Evolutionary conservation across 92 coral and sea anemone genomes (phyloP).

Genomic region (Siderastrea siderea): DNA sequence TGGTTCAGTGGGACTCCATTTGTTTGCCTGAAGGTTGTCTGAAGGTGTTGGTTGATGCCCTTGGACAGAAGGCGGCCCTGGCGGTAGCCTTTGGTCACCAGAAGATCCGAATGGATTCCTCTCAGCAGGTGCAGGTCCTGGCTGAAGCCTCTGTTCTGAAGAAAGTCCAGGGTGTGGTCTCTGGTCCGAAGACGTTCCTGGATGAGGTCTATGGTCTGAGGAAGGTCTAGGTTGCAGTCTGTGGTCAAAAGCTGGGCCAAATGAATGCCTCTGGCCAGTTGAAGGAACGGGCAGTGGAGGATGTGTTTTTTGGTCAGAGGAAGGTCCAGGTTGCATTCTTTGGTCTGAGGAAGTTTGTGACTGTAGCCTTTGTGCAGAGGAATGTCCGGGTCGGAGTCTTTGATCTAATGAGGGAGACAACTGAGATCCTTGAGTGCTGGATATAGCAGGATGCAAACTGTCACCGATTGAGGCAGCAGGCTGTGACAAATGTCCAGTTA

Average conservation of each 20-base stretch:
- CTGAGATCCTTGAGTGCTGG: slow-evolving; percentile 14
- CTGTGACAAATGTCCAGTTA: not conserved
- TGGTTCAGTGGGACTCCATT: slow-evolving; percentile 39
- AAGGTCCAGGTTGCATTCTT: not conserved
- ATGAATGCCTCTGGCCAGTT: too few species aligned
- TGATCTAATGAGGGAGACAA: not conserved
- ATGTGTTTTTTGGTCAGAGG: not conserved
- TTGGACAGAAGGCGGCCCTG: slow-evolving; percentile 7
- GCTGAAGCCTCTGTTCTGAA: not conserved
- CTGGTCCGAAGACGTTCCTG: not conserved
- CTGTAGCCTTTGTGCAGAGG: slow-evolving; percentile 7
- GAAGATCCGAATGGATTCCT: too few species aligned
- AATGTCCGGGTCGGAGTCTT: slow-evolving; percentile 2
- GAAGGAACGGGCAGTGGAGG: not conserved
- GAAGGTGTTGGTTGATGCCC: not conserved
- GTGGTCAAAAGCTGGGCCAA: not conserved
- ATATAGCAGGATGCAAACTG: not conserved
- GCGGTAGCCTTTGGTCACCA: not conserved
- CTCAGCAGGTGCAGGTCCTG: not conserved
- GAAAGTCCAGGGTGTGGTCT: not conserved
- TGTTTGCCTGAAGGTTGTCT: not conserved
- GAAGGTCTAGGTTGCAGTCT: not conserved
- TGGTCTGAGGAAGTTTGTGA: not conserved
- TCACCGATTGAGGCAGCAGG: not conserved
- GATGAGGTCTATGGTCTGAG: not conserved